Percentiles rank a stretch among this genome's conserved stretches.
phyloP scores from a whole-genome alignment of 2,797 vertebrate genomes.

The Antennarius maculatus region DNA sequence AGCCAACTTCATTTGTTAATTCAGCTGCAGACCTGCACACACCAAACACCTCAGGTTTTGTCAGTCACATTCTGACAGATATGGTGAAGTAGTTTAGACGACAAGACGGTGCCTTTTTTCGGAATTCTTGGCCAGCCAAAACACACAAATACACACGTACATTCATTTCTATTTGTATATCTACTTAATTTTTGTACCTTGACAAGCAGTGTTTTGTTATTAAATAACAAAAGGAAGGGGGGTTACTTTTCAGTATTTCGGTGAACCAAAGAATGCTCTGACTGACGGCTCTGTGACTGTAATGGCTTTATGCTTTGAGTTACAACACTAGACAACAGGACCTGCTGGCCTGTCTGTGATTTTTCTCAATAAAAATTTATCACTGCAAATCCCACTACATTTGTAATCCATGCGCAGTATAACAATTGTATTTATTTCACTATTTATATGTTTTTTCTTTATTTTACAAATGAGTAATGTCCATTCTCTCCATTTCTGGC shows the following conservation, averaged over 20 bases:
- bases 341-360: slow-evolving; percentile 14
- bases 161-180: not conserved
- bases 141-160: not conserved
- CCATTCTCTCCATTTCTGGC: slow-evolving; percentile 6
- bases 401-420: slow-evolving; percentile 56
- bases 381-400: slow-evolving; percentile 61
- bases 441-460: slow-evolving; percentile 68
- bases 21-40: slow-evolving; percentile 8
- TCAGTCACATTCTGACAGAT: not conserved
- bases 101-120: slow-evolving; percentile 38
- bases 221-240: slow-evolving; percentile 10
- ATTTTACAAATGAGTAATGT: slow-evolving; percentile 18
- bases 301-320: slow-evolving; percentile 23
- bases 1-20: not conserved
- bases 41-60: not conserved
- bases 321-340: slow-evolving; percentile 59
- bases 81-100: not conserved
- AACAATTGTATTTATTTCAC: slow-evolving; percentile 74
- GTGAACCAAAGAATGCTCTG: slow-evolving; percentile 59
- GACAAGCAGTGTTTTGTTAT: slow-evolving; percentile 60
- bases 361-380: slow-evolving; percentile 21
- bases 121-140: not conserved
- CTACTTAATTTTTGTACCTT: slow-evolving; percentile 23
- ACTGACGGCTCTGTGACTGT: slow-evolving; percentile 33
- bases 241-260: slow-evolving; percentile 68